Conservation (phyloP, 2,888 invertebrate species). For the Notodonta dromedarius region DNA sequence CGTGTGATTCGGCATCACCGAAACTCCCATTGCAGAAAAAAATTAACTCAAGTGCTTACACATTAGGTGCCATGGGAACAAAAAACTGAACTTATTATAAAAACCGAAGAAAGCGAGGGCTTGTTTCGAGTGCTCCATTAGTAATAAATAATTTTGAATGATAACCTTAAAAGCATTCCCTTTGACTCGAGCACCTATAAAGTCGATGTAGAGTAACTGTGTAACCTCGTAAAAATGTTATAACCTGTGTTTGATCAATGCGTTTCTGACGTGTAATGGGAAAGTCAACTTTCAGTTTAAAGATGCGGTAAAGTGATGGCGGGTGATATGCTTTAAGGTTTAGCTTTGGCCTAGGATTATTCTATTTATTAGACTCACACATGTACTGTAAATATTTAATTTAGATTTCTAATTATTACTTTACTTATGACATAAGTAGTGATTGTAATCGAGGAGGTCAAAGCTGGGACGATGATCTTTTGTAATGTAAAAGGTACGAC, state of each 20-base stretch:
- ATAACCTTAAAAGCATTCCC: conserved; percentile 78
- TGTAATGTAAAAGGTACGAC: neutral
- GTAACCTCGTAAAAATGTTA: conserved; percentile 45
- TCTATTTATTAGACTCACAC: neutral
- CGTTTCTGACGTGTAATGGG: conserved; percentile 20
- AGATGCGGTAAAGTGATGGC: neutral
- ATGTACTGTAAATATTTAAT: neutral
- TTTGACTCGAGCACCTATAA: conserved; percentile 64
- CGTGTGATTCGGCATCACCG: conserved; percentile 35
- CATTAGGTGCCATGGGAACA: conserved; percentile 51
- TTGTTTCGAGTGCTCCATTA: conserved; percentile 67
- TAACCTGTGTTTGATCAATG: conserved; percentile 29
- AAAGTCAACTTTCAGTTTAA: conserved; percentile 12
- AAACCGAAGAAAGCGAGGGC: conserved; percentile 50
- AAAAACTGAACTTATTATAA: conserved; percentile 40
- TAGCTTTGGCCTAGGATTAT: neutral
- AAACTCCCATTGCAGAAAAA: conserved; percentile 45
- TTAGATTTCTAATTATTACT: neutral
- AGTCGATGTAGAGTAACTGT: conserved; percentile 51
- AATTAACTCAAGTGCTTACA: conserved; percentile 58
- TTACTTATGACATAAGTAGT: no score
- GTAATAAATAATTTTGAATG: conserved; percentile 74
- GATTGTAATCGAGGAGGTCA: no score
- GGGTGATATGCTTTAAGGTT: neutral
- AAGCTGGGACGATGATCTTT: no score